Conservation (phyloP, 2,113 vertebrate genomes). For the Clupea harengus region DNA sequence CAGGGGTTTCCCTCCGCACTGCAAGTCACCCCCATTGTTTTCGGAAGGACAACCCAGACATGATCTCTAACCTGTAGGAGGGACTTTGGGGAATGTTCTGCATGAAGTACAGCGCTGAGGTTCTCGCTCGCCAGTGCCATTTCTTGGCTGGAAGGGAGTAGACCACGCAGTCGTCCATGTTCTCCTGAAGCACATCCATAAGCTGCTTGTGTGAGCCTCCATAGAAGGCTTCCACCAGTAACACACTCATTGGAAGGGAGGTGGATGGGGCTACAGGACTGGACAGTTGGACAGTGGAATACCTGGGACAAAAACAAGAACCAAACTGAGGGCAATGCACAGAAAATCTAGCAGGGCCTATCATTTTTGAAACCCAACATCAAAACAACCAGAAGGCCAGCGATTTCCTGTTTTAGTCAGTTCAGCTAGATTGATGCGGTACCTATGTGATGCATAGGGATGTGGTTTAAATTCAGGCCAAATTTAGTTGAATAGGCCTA, state of each 20-base stretch:
- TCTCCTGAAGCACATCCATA: conserved; percentile 81
- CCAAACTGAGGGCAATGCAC: background rate
- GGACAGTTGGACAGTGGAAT: background rate
- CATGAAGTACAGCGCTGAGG: conserved; percentile 86
- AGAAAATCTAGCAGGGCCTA: background rate
- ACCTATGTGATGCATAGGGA: background rate
- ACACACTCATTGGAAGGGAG: conserved; percentile 67
- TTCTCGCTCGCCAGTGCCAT: conserved; percentile 94
- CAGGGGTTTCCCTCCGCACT: background rate
- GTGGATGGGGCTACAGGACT: background rate
- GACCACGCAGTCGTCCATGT: conserved; percentile 70
- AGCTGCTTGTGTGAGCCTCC: conserved; percentile 96
- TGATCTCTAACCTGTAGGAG: conserved; percentile 77
- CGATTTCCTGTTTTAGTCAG: background rate
- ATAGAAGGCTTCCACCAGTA: conserved; percentile 89
- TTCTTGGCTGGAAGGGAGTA: conserved; percentile 90
- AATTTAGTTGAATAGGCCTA: background rate
- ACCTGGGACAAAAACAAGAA: background rate
- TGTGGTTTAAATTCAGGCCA: background rate
- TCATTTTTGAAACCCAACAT: background rate
- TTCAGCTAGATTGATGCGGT: background rate
- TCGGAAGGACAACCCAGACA: background rate
- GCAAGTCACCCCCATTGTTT: background rate
- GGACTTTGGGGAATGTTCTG: conserved; percentile 76
- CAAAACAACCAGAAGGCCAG: background rate